Conservation (phyloP, 2,797 vertebrate genomes). For the Xiphorhynchus erythropygius region DNA sequence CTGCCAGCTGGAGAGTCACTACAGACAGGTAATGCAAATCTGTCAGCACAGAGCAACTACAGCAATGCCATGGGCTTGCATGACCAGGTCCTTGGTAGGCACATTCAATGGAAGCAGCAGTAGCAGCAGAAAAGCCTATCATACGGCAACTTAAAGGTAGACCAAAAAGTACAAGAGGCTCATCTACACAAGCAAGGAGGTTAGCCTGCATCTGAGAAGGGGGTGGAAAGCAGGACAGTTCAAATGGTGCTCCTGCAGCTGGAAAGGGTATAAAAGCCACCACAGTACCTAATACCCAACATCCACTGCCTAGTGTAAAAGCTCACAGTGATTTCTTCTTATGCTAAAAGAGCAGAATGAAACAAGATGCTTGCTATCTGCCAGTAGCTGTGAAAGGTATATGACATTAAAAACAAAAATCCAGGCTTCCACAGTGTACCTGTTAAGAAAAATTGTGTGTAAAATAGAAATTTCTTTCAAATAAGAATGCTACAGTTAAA, state of each 20-base stretch:
- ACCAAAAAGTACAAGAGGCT: neutral
- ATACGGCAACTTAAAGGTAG: neutral
- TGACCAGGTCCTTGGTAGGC: neutral
- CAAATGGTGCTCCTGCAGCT: neutral
- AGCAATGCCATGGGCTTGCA: neutral
- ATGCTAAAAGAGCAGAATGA: neutral
- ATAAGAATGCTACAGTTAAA: neutral
- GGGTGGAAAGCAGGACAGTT: fast-evolving
- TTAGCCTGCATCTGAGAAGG: neutral
- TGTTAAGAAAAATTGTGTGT: neutral
- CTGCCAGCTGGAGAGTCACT: neutral
- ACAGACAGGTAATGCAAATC: neutral
- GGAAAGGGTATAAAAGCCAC: neutral
- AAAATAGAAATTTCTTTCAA: neutral
- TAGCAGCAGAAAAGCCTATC: neutral
- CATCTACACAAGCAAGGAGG: neutral
- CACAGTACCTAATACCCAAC: neutral
- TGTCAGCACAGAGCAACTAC: neutral
- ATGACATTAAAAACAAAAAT: neutral
- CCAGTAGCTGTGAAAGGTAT: neutral
- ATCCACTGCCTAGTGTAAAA: neutral
- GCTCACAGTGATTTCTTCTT: neutral
- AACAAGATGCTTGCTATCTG: neutral
- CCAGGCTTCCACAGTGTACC: neutral
- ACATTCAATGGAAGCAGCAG: neutral